Evolutionary conservation across 2,888 invertebrate species (phyloP).

Genomic region (Mechanitis messenoides): DNA sequence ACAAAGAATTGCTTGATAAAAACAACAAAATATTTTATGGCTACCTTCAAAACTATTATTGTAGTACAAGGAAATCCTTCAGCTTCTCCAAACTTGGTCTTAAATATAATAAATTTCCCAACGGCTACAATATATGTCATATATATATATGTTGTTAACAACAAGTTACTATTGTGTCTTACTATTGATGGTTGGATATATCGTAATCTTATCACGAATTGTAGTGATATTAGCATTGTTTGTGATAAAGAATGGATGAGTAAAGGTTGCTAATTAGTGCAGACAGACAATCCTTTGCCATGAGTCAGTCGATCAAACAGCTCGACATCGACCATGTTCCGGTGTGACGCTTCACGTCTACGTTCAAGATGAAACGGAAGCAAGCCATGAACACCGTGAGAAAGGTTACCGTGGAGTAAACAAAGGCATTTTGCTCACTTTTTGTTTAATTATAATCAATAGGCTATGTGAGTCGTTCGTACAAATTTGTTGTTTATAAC

Average conservation of each 20-base stretch:
- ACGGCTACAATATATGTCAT: too few relatives aligned
- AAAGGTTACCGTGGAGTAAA: constrained; percentile 29
- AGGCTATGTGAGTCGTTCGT: constrained; percentile 23
- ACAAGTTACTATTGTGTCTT: too few relatives aligned
- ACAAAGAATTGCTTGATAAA: too few relatives aligned
- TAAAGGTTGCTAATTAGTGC: constrained; percentile 64
- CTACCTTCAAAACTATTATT: too few relatives aligned
- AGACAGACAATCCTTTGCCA: constrained; percentile 60
- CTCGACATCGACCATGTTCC: constrained; percentile 27
- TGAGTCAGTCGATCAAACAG: constrained; percentile 47
- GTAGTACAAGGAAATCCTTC: constrained; percentile 8
- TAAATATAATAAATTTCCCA: too few relatives aligned
- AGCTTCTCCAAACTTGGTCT: too few relatives aligned
- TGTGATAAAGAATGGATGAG: constrained; percentile 60
- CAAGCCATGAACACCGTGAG: constrained; percentile 35
- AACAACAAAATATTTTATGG: too few relatives aligned
- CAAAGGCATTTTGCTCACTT: constrained; percentile 26
- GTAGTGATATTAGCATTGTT: constrained; percentile 10
- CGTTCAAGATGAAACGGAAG: constrained; percentile 38
- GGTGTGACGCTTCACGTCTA: constrained; percentile 29
- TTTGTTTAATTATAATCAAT: constrained; percentile 21
- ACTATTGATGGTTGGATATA: constrained; percentile 23
- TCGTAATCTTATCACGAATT: constrained; percentile 31
- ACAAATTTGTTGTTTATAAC: constrained; percentile 12
- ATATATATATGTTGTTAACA: too few relatives aligned